phyloP scores from a whole-genome alignment of 2,797 vertebrate genomes.

The Otus scops region DNA sequence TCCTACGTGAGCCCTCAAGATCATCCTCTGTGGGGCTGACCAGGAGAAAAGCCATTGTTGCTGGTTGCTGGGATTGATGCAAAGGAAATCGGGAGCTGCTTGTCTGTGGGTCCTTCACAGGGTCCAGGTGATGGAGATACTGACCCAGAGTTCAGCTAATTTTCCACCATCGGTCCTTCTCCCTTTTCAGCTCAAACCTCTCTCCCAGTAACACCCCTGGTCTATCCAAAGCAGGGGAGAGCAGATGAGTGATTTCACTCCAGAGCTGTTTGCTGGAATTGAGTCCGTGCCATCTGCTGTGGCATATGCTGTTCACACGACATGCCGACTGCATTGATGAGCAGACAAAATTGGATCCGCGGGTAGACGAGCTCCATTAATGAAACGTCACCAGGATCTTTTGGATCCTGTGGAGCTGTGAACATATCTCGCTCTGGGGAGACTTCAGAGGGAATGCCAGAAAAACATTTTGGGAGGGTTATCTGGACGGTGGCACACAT shows the following conservation, averaged over 20 bases:
- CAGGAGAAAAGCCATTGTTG: background rate
- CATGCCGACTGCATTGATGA: constrained; percentile 24
- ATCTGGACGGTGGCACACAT: fast-evolving
- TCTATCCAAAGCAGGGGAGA: background rate
- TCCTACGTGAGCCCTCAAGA: background rate
- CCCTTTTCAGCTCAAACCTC: background rate
- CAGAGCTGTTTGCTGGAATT: constrained; percentile 23
- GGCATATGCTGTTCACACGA: constrained; percentile 55
- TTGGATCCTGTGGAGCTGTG: background rate
- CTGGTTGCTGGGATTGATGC: background rate
- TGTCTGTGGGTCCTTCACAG: fast-evolving
- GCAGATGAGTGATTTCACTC: constrained; percentile 30
- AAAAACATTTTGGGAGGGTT: background rate
- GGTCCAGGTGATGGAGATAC: fast-evolving
- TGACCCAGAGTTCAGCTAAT: background rate
- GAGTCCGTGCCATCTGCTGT: constrained; percentile 62
- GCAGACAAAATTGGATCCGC: background rate
- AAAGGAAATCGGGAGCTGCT: background rate
- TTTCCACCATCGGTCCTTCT: background rate
- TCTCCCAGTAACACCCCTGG: background rate
- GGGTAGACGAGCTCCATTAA: constrained; percentile 16
- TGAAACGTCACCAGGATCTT: background rate
- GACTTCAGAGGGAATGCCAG: background rate
- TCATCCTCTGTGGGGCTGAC: background rate
- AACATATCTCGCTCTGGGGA: background rate